These are phyloP conservation scores for Antheraea yamamai DNA, from an alignment of 2,888 invertebrate species.

Conservation along the genomic window DNA sequence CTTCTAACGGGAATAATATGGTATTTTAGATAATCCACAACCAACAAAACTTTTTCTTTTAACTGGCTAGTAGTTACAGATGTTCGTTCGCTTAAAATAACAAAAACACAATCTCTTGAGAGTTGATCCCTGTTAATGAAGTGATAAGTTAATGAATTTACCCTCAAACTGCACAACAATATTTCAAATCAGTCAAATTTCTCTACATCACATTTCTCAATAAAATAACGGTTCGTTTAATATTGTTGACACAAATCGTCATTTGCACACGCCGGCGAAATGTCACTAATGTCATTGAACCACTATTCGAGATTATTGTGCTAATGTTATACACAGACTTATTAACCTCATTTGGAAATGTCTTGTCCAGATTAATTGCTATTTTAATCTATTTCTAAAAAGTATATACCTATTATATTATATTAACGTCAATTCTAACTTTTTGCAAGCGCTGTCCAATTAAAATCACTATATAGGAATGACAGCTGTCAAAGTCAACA, in stretches of 20 bases:
- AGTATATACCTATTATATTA: background rate
- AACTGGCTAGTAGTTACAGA: too few relatives aligned
- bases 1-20: too few relatives aligned
- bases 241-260: slow-evolving; percentile 15
- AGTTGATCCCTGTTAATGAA: background rate
- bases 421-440: background rate
- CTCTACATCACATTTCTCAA: background rate
- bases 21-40: too few relatives aligned
- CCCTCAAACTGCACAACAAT: background rate
- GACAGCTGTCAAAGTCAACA: background rate
- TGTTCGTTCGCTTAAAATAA: too few relatives aligned
- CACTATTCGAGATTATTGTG: slow-evolving; percentile 19
- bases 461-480: background rate
- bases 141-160: too few relatives aligned
- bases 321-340: slow-evolving; percentile 21
- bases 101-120: too few relatives aligned
- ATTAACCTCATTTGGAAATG: slow-evolving; percentile 25
- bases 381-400: background rate
- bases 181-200: background rate
- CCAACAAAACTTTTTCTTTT: too few relatives aligned
- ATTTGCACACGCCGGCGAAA: slow-evolving; percentile 18
- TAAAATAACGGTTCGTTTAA: slow-evolving; percentile 9
- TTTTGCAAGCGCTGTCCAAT: background rate
- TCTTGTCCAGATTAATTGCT: slow-evolving; percentile 18
- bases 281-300: slow-evolving; percentile 19